Base-by-base conservation (phyloP, 2,888 invertebrate species). In the Ochropacha duplaris region DNA sequence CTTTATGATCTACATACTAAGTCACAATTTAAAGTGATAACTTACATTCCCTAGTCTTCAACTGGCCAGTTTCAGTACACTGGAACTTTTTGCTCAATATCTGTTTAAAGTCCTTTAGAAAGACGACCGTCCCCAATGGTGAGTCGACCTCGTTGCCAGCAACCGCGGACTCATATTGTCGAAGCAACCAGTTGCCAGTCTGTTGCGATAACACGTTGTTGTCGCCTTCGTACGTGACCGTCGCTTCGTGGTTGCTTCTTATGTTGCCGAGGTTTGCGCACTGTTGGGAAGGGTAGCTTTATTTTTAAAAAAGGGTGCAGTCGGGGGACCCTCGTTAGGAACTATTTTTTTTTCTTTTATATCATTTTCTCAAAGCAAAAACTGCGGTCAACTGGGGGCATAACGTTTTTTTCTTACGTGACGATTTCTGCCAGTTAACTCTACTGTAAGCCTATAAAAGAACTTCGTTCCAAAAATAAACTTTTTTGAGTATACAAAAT, bases 201-300 rank as follows among this genome's bases (percentile, higher is more conserved):
- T 98, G 98, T 78, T 98, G 98, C 0, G 96, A 94, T 3, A 99
- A 92, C 22, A 98, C 98, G 86, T 97, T 98, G 89, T 98, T 98
- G 88, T 98, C 98, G 0, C 98, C 98, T 84, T 98, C 98, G 84
- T 98, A 98, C 0, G 98, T 98, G 57, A 97, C 96, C 49, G 96
- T 96, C 0, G 98, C 96, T 84, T 99, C 99, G 84, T 97, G 96
- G 85, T 97, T 97, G 78, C 95, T 95, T 11, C 98, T 94, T 61
- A 99, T 92, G 64, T 96, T 96, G 36, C 98, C 98, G 24, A 99
- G 90, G 69, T 97, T 96, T 19, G 98, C 94, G n/a, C 96, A 95
- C 93, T 95, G 81, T 36, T 36, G n/a, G 36, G n/a, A 36, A 36
- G 1, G 14, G 22, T n/a, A 22, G 2, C 31, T 9, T 44, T 44